Base-by-base conservation (phyloP, 2,113 vertebrate species). In the Merops nubicus region DNA sequence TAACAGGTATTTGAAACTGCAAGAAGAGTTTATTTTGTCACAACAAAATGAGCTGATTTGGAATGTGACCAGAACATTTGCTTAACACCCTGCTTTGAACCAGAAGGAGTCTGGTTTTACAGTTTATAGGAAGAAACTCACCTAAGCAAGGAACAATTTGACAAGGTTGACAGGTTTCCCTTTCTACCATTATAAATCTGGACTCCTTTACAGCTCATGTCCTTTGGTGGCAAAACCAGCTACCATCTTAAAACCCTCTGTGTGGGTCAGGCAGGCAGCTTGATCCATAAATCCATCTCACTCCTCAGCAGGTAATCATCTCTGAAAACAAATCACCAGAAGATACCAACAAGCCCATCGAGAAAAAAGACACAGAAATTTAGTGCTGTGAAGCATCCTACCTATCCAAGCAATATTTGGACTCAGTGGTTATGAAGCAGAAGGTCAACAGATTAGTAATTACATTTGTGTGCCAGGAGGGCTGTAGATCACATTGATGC, bases 21-120 rank as follows among this genome's bases (percentile, higher is more conserved):
- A 67, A 77, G 63, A 74, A 47, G 16, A 47, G 85, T 94, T 97
- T 95, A 88, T 96, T 93, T 93, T 91, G 96, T 92, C 93, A 91
- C 56, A 60, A 81, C 51, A 90, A 80, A 90, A 57, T 22, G 85
- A 93, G 77, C 50, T 92, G 88, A 89, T 91, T 81, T 95, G 88
- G 76, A 84, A 40, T 15, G 51, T 78, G 80, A 78, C 51, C 92
- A 96, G 64, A 54, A 72, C 31, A 42, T 90, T 91, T 73, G 82
- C 42, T 78, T 86, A 86, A 75, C 85, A 86, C 85, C 47, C 79
- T 70, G 38, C 82, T 96, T 87, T 95, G 87, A 96, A 91, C 77
- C 56, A 78, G 36, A 47, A 90, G 17, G 38, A 78, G 47, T 67
- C 57, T 89, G 86, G 19, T 64, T 95, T 95, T 88, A 43, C 64